A percentile compares a stretch with the other conserved stretches of the same genome.
Conservation (phyloP, 1,140 invertebrate species). For the Apocrypta bakeri region DNA sequence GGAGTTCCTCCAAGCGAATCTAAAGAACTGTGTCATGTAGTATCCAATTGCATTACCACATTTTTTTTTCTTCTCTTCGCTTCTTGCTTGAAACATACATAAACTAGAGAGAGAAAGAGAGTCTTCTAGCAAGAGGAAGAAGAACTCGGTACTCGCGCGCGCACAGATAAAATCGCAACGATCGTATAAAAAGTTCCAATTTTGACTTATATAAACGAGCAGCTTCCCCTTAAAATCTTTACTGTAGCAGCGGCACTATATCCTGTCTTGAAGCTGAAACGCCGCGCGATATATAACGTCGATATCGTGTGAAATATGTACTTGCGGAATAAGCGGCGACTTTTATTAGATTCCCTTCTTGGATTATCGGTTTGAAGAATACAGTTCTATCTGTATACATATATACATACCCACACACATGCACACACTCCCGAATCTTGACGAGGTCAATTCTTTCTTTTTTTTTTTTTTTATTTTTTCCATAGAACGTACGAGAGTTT, state of each 20-base stretch:
- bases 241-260: slow-evolving; percentile 1
- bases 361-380: neutral
- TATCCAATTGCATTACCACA: neutral
- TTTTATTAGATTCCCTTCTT: neutral
- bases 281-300: neutral
- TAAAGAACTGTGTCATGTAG: no score
- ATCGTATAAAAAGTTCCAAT: slow-evolving; percentile 37
- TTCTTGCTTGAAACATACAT: neutral
- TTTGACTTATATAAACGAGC: slow-evolving; percentile 25
- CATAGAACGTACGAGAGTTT: no score
- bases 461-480: no score
- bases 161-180: slow-evolving; percentile 19
- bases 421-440: no score
- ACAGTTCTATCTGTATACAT: no score
- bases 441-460: no score
- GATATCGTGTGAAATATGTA: slow-evolving; percentile 20
- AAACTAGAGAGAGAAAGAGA: no score
- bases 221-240: slow-evolving; percentile 31
- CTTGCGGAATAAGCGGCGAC: neutral
- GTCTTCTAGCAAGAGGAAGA: neutral
- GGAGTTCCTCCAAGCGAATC: no score
- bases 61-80: neutral
- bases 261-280: neutral
- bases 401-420: no score
- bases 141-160: neutral